Percentiles rank a stretch among this genome's conserved stretches.
These are phyloP conservation scores for Panthera uncia DNA, from an alignment of 2,113 vertebrate species.

Conservation along the genomic window DNA sequence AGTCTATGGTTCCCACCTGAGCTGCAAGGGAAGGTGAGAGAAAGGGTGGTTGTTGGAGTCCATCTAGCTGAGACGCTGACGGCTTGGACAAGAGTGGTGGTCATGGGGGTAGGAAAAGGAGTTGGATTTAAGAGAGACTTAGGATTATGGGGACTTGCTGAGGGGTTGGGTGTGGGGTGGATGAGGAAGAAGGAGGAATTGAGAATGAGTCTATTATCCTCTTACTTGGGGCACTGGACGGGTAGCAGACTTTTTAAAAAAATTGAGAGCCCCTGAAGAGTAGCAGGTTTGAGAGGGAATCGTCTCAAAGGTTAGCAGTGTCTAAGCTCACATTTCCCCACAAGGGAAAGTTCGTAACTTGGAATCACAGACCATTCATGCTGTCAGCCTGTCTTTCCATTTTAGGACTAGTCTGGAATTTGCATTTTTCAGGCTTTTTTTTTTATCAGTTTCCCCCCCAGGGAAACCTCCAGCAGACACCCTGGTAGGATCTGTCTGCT, in stretches of 20 bases:
- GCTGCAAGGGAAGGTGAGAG: neutral
- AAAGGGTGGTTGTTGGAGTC: neutral
- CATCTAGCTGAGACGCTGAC: neutral
- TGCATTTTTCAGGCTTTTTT: conserved; percentile 18
- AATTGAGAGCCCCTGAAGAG: neutral
- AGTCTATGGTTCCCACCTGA: neutral
- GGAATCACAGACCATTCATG: neutral
- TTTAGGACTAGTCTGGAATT: neutral
- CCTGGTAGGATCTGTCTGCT: neutral
- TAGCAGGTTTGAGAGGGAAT: neutral
- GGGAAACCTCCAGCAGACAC: conserved; percentile 26
- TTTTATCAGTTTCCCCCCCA: neutral
- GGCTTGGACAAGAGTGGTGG: neutral
- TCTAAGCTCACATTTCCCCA: neutral
- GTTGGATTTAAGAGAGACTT: neutral
- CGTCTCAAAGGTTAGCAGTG: neutral
- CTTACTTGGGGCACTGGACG: neutral
- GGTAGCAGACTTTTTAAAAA: neutral
- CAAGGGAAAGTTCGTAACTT: neutral
- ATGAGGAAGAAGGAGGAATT: neutral
- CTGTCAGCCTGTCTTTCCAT: neutral
- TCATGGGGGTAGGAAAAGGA: neutral
- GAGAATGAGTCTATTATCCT: neutral
- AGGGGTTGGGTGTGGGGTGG: too few relatives aligned
- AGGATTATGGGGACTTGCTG: neutral